Evolutionary conservation across 2,797 vertebrate genomes (phyloP).

Genomic region (Oreochromis grahami): DNA sequence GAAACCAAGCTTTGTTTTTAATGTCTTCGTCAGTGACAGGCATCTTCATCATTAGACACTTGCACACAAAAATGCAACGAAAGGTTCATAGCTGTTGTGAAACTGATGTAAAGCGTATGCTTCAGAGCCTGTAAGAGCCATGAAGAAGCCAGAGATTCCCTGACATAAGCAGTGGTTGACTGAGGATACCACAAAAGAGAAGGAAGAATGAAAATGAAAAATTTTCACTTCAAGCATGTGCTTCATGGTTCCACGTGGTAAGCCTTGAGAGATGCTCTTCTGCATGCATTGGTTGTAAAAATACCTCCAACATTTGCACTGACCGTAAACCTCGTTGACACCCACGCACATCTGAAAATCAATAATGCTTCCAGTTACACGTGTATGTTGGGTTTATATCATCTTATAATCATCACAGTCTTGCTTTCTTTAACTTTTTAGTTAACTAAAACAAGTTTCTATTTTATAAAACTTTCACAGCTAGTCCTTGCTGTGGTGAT

Average conservation of each 20-base stretch:
- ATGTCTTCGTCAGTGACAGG: not conserved
- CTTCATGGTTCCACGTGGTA: not conserved
- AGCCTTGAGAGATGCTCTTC: not conserved
- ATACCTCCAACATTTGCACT: not conserved
- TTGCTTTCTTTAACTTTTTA: not conserved
- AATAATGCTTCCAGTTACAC: not conserved
- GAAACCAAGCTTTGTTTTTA: constrained; percentile 20
- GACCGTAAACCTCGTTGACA: not conserved
- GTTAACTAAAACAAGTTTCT: not conserved
- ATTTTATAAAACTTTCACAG: not conserved
- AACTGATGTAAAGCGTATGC: not conserved
- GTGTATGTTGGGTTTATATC: not conserved
- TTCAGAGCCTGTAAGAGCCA: not conserved
- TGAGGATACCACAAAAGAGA: not conserved
- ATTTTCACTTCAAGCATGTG: not conserved
- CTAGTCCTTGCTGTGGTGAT: not conserved
- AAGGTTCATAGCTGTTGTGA: not conserved
- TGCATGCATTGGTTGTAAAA: not conserved
- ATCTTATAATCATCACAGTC: not conserved
- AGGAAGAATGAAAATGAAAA: not conserved
- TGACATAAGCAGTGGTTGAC: not conserved
- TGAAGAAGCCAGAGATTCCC: not conserved
- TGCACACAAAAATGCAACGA: not conserved
- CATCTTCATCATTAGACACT: not conserved
- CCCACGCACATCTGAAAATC: not conserved